Evolutionary conservation across 1,140 invertebrate genomes (phyloP), one percentile per base, ranked within the genome.

Genomic region (Paraescarpia echinospica): DNA sequence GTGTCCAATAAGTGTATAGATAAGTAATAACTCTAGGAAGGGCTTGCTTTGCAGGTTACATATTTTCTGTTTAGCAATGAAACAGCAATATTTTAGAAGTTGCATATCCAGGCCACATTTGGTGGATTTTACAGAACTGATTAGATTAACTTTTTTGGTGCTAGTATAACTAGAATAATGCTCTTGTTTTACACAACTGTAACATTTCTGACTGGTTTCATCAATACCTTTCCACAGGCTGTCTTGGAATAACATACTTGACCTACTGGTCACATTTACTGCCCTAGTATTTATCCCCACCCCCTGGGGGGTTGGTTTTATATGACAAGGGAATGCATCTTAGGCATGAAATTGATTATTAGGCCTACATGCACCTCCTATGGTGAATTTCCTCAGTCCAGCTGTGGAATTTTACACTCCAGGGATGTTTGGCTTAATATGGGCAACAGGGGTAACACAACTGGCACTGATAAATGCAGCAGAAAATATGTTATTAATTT

Each of bases 401-500:
- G 41, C 59, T 22, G 18, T 77, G 59, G 59, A 2, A 77, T 77
- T 77, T 77, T 27, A 77, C 22, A 77, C 59, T 77, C 59, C 59
- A 18, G 14, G 27, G 59, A 77, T 31, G n/a, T 77, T 77, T 31
- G 59, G 59, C 59, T 77, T 77, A 18, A 77, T 5, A 77, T 2
- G 27, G 14, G 59, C 59, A 27, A 77, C 22, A n/a, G n/a, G n/a
- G 59, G 22, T 77, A 77, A 77, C 59, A 77, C 9, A 27, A 31
- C 59, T 77, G 59, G 22, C 41, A 41, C 2, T 77, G 14, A 77
- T 27, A 77, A 77, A 77, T 77, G 59, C 18, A 27, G 59, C 59
- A 77, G 59, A 77, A 77, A 77, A 77, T 77, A 77, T 77, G 59
- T 77, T 77, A 77, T 77, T 77, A 77, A 77, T 77, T 77, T 77